A percentile compares a stretch with the other conserved stretches of the same genome.
These are phyloP conservation scores for Megathymus violae DNA, from an alignment of 1,140 invertebrate genomes.

Conservation along the genomic window DNA sequence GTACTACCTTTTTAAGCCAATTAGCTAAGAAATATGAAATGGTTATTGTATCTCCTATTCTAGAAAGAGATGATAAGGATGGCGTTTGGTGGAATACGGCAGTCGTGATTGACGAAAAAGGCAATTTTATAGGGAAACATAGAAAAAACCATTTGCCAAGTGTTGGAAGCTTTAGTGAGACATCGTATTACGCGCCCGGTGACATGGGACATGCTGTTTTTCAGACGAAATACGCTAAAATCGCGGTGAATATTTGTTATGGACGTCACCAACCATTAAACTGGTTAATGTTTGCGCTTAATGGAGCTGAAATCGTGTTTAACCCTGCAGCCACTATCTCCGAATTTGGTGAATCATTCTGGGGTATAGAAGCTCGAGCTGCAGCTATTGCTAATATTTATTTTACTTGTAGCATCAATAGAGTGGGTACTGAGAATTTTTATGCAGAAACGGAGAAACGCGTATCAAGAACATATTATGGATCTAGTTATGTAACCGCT, in stretches of 20 bases:
- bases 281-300: conserved; percentile 98
- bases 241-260: conserved; percentile 99
- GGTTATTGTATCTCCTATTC: conserved; percentile 97
- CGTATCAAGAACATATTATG: conserved; percentile 97
- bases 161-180: conserved; percentile 99
- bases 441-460: conserved; percentile 92
- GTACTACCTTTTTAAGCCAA: conserved; percentile 91
- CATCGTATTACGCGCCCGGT: conserved; percentile 98
- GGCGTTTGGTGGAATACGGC: conserved; percentile 98
- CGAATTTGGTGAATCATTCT: conserved; percentile 95
- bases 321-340: conserved; percentile 97
- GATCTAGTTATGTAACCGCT: conserved; percentile 96
- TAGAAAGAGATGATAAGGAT: conserved; percentile 93
- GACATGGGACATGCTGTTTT: conserved; percentile 98
- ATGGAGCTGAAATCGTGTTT: conserved; percentile 99
- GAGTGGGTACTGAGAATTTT: conserved; percentile 98
- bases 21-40: conserved; percentile 94
- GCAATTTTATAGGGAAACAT: conserved; percentile 95
- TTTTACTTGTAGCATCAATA: conserved; percentile 97
- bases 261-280: conserved; percentile 98
- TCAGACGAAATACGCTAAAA: conserved; percentile 92
- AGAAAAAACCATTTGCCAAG: conserved; percentile 99
- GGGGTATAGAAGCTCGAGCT: conserved; percentile 97
- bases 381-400: conserved; percentile 98
- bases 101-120: conserved; percentile 95